Conservation (phyloP, 2,113 vertebrate species). For the Rhegmatorhina hoffmannsi region DNA sequence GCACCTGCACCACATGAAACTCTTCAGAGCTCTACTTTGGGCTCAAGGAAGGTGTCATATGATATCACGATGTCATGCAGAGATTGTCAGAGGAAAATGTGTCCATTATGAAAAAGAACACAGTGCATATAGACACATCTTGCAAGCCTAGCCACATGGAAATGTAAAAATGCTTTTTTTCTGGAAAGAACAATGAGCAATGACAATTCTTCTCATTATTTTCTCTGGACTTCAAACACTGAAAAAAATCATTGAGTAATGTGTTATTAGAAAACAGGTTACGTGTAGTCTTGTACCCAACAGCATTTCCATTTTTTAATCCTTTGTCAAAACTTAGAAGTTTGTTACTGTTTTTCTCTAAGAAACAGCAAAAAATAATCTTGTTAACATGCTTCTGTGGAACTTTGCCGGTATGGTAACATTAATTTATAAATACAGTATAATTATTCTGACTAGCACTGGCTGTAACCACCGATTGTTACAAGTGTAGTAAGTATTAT, state of each 20-base stretch:
- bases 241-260: neutral
- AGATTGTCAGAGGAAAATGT: neutral
- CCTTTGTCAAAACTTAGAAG: neutral
- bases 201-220: neutral
- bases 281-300: neutral
- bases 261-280: neutral
- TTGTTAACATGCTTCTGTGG: neutral
- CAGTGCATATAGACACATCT: neutral
- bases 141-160: neutral
- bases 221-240: neutral
- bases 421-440: neutral
- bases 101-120: neutral
- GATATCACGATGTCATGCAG: neutral
- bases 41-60: conserved; percentile 24
- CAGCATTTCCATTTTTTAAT: neutral
- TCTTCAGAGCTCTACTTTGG: neutral
- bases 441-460: neutral
- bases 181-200: neutral
- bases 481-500: neutral
- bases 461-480: neutral
- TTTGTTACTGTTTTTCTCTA: neutral
- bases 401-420: neutral
- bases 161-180: neutral
- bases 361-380: neutral
- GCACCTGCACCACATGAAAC: neutral